Base-by-base conservation (phyloP, 2,888 invertebrate genomes). In the Amiota minor region DNA sequence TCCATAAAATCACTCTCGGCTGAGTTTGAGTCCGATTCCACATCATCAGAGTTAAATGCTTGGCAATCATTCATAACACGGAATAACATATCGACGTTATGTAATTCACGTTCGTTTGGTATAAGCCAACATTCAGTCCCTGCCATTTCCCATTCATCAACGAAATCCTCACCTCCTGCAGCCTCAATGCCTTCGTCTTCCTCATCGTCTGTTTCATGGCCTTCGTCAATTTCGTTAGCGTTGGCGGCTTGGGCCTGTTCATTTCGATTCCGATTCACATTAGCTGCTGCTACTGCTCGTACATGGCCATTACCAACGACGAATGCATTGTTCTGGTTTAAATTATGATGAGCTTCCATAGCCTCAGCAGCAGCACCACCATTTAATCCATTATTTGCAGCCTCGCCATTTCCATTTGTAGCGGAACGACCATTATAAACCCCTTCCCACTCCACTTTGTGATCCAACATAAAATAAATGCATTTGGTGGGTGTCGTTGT, bases 61-160 rank as follows among this genome's bases (percentile, higher is more conserved):
- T 96, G 96, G 84, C 96, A 96, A 61, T 93, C 92, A 77, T 92
- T 93, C 91, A 96, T 93, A 9, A 95, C 93, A 84, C 93, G 91
- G 88, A 94, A 96, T 91, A 96, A 93, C 12, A 91, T 89, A 75
- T 93, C 92, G 78, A 96, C 91, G 71, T 91, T 90, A 73, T 91
- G 91, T 62, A 84, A 16, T 53, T 68, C 67, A 70, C 90, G 89
- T 86, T 95, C 92, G 70, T 92, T 91, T 1, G 95, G 95, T 20
- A 94, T 92, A 81, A 95, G 92, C 89, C 94, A 91, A 83, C 95
- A 91, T 88, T 95, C 95, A 14, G 94, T 94, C 0, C 35, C 35
- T 35, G 35, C 35, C 73, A 93, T 91, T 67, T 73, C 67, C 20
- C 23, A 23, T 47, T 50, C 49, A 18, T 83, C 84, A 10, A 79